Conservation (phyloP, 2,113 vertebrate genomes). For the Centrocercus urophasianus region DNA sequence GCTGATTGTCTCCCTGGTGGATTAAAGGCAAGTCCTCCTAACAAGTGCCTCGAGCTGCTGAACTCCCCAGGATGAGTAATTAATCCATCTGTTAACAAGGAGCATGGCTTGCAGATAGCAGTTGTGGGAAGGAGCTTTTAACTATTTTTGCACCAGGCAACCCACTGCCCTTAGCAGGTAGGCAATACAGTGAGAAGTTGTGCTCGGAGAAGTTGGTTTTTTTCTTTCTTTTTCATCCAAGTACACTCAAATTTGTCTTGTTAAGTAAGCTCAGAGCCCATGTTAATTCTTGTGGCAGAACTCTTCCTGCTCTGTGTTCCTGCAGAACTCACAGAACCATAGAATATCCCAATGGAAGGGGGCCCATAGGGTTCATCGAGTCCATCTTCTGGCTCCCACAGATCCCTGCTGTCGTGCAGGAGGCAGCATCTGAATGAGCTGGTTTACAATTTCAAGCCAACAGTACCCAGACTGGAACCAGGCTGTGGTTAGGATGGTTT, state of each 20-base stretch:
- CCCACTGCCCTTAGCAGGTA: not conserved
- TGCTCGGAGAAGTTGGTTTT: not conserved
- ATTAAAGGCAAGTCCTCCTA: constrained; percentile 79
- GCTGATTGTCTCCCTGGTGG: constrained; percentile 88
- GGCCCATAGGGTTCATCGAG: too few species aligned
- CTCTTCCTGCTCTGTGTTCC: not conserved
- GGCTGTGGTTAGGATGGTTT: too few species aligned
- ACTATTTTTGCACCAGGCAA: constrained; percentile 11
- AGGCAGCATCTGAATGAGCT: not conserved
- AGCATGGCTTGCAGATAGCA: not conserved
- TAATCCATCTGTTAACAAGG: constrained; percentile 84
- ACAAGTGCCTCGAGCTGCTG: constrained; percentile 77
- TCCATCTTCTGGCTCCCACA: too few species aligned
- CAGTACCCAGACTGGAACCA: not conserved
- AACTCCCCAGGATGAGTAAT: constrained; percentile 84
- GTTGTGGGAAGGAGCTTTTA: constrained; percentile 49
- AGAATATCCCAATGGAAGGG: too few species aligned
- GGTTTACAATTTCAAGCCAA: not conserved
- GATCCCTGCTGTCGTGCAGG: too few species aligned
- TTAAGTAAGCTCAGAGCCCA: not conserved
- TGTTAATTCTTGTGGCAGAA: accelerated
- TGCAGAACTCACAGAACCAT: too few species aligned
- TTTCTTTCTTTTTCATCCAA: not conserved
- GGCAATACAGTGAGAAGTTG: not conserved
- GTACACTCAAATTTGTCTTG: not conserved